Evolutionary conservation across 2,888 invertebrate species (phyloP), one percentile per base, ranked within the genome.

Genomic region (Zygaena filipendulae): DNA sequence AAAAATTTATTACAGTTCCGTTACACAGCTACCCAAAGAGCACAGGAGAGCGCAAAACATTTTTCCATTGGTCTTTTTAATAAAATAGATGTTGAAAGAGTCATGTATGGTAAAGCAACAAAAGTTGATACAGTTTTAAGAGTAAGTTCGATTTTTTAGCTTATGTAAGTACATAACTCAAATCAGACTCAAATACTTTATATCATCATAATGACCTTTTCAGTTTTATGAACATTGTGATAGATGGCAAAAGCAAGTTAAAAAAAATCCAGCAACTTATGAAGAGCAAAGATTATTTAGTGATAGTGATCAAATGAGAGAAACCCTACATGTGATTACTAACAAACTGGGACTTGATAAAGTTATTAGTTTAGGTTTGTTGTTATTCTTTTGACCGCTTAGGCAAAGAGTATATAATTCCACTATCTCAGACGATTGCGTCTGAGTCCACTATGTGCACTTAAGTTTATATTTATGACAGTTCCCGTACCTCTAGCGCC

Each of bases 221-320:
- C 71, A 90, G 90, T 90, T 90, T 81, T 91, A 91, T 75, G 90
- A 90, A 79, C 75, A 83, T 43, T 91, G 91, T 75, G 69, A 81
- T 47, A 84, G 82, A 56, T 91, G 90, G 90, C 77, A 71, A 61
- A 70, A 64, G 50, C 83, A 86, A 64, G 85, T 91, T 39, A 84
- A 89, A 60, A 83, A 84, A 56, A 88, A 88, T 69, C 82, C 84
- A 31, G 64, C 69, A 30, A 81, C 87, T 29, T 79, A 82, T 49
- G 56, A 57, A 48, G 86, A 90, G 60, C 68, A 71, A 48, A 59
- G 58, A 21, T 60, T 75, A 45, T 88, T 86, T 62, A 60, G 72
- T 27, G 52, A 64, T 26, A 82, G 84, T 48, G 47, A 60, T 32
- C 64, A 81, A 49, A 84, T 90, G 79, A 67, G 71, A 36, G 58